Evolutionary conservation across 1,140 invertebrate species (phyloP).

Genomic region (Coptotermes formosanus): DNA sequence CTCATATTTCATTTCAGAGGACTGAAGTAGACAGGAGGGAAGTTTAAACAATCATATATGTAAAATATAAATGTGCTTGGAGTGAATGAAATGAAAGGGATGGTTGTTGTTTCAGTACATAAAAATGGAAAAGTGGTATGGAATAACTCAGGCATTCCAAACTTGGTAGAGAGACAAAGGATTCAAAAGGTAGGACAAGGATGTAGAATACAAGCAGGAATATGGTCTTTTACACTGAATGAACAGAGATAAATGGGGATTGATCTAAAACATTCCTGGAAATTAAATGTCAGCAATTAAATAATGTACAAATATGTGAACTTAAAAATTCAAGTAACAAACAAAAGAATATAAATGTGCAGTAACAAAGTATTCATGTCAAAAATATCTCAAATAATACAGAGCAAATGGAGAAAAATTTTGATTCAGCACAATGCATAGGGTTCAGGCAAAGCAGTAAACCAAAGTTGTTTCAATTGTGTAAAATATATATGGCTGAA

Average conservation of each 20-base stretch:
- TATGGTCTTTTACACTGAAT: neutral
- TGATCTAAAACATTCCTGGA: conserved; percentile 5
- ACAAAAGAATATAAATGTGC: neutral
- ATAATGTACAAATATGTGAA: conserved; percentile 2
- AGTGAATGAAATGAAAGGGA: neutral
- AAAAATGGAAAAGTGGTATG: conserved; percentile 7
- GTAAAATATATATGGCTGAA: neutral
- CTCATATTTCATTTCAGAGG: neutral
- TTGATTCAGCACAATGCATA: neutral
- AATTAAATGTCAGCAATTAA: conserved; percentile 13
- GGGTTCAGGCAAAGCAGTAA: neutral
- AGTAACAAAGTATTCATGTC: neutral
- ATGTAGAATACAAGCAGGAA: neutral
- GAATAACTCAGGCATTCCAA: conserved; percentile 11
- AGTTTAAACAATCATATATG: neutral
- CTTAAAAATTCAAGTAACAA: neutral
- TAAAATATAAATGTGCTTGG: neutral
- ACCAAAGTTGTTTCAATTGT: neutral
- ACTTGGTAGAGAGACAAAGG: neutral
- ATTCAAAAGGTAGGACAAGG: neutral
- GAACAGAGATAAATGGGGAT: neutral
- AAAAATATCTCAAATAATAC: neutral
- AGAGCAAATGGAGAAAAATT: neutral
- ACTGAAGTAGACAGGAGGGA: neutral
- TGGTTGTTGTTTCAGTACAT: neutral